Percentiles rank a stretch among this genome's conserved stretches.
phyloP scores from a whole-genome alignment of 1,140 invertebrate genomes.

The Monochamus saltuarius region DNA sequence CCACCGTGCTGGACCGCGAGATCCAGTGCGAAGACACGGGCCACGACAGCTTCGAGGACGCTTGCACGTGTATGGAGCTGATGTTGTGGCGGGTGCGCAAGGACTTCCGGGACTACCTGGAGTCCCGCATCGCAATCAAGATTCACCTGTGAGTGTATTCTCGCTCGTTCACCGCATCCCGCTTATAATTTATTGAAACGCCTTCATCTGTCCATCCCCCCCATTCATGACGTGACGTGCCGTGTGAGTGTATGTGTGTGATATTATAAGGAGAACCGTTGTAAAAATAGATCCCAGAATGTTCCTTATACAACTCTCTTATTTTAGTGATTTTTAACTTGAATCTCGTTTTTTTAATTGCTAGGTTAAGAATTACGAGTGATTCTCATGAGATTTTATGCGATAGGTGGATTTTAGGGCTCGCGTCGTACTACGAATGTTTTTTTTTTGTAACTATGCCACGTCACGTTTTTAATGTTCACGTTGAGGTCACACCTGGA shows the following conservation, averaged over 20 bases:
- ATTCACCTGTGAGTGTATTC: neutral
- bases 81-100: conserved; percentile 64
- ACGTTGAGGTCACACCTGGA: too few relatives aligned
- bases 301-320: too few relatives aligned
- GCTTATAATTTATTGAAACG: conserved; percentile 7
- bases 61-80: conserved; percentile 78
- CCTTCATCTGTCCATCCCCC: conserved; percentile 14
- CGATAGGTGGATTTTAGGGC: neutral
- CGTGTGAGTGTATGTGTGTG: neutral
- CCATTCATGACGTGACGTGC: conserved; percentile 16
- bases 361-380: conserved; percentile 7
- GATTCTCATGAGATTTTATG: conserved; percentile 20
- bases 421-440: neutral
- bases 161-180: neutral
- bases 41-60: conserved; percentile 90
- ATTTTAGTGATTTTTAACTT: neutral
- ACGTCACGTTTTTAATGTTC: too few relatives aligned
- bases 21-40: conserved; percentile 73
- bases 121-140: conserved; percentile 1
- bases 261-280: neutral
- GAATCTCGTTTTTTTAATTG: conserved; percentile 5
- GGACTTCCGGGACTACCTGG: conserved; percentile 10
- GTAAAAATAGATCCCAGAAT: conserved; percentile 2
- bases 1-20: conserved; percentile 66
- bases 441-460: too few relatives aligned